Conservation (phyloP, 2,888 invertebrate species). For the Timandra comae region DNA sequence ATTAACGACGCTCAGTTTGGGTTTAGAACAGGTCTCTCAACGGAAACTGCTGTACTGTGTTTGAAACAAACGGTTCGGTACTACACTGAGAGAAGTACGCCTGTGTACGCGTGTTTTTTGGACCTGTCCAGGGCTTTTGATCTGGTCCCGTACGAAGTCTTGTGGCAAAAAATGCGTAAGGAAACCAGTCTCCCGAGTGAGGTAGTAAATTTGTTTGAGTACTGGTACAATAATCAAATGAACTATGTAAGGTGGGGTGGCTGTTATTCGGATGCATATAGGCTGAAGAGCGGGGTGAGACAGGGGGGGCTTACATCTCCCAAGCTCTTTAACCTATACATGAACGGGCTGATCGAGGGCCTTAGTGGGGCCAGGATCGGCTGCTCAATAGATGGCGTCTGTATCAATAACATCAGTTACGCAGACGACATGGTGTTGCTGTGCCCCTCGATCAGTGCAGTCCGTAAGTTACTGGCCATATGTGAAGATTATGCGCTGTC, state of each 20-base stretch:
- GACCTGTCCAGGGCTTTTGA: conserved; percentile 1
- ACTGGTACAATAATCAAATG: conserved; percentile 2
- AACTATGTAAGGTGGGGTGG: conserved; percentile 5
- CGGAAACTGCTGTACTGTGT: conserved; percentile 9
- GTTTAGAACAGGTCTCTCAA: conserved; percentile 7
- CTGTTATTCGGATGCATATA: conserved; percentile 1
- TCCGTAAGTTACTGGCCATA: no score
- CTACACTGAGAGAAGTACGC: conserved; percentile 2
- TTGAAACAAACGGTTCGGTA: conserved; percentile 11
- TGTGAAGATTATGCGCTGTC: no score
- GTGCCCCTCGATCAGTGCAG: no score
- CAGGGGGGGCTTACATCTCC: conserved; percentile 7
- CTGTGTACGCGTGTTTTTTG: conserved; percentile 3
- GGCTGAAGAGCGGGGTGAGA: conserved; percentile 8
- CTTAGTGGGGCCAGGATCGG: no score
- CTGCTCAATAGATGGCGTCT: no score
- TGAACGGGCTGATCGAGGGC: no score
- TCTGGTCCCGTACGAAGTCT: conserved; percentile 1
- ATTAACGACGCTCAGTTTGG: conserved; percentile 16
- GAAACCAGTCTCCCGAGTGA: no score
- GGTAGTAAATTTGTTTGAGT: no score
- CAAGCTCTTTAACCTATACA: no score
- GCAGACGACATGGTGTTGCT: no score
- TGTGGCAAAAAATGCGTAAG: no score
- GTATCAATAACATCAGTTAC: no score